These are phyloP conservation scores for Pedetes capensis DNA, from an alignment of 2,113 vertebrate genomes.

Conservation along the genomic window DNA sequence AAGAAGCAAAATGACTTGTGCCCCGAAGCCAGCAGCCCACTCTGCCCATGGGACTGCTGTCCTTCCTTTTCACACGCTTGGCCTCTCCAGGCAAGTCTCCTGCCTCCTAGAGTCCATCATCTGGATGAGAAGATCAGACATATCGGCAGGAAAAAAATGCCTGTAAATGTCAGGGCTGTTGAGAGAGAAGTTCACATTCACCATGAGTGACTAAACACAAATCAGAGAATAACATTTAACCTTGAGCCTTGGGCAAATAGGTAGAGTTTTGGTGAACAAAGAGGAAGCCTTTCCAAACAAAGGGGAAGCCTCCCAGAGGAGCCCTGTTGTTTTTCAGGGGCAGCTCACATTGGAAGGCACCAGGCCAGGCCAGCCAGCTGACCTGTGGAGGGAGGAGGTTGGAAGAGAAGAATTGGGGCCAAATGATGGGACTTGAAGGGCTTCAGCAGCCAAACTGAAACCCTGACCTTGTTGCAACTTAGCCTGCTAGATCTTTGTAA, in stretches of 20 bases:
- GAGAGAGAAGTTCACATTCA: background rate
- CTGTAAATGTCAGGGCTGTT: too few species aligned
- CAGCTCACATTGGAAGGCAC: background rate
- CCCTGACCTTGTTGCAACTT: background rate
- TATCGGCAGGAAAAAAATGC: background rate
- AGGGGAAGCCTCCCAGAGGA: background rate
- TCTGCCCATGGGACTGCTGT: background rate
- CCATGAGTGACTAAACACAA: background rate
- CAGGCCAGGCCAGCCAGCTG: background rate
- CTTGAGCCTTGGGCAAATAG: background rate
- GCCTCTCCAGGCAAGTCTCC: background rate
- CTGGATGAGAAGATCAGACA: accelerated
- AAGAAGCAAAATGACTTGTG: background rate
- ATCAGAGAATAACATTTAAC: background rate
- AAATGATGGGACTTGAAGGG: accelerated
- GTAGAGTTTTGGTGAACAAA: background rate
- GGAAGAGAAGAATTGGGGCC: background rate
- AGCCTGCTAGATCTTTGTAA: background rate
- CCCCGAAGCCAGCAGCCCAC: background rate
- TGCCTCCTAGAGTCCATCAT: background rate
- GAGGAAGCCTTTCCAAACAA: background rate
- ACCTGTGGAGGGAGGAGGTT: too few species aligned
- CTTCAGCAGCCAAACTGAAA: background rate
- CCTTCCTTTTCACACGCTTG: too few species aligned
- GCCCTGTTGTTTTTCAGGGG: too few species aligned